Conservation (phyloP, 2,113 vertebrate species). For the Notiomystis cincta region DNA sequence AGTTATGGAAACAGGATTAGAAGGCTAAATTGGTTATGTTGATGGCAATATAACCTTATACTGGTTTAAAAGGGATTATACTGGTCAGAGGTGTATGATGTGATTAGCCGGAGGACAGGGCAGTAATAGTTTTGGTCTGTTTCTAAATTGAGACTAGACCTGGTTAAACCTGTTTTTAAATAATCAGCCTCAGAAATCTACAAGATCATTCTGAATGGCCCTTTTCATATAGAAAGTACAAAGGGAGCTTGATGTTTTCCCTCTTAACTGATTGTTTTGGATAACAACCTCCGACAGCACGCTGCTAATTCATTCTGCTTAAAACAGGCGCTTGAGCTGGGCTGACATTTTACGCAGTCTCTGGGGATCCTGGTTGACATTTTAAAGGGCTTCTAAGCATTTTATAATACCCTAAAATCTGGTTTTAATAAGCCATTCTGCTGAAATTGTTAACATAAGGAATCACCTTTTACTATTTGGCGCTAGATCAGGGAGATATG, state of each 20-base stretch:
- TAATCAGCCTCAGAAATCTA: conserved; percentile 63
- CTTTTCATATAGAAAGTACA: conserved; percentile 73
- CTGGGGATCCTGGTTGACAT: conserved; percentile 96
- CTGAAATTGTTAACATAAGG: conserved; percentile 90
- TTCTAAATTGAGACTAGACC: conserved; percentile 41
- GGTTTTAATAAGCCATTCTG: conserved; percentile 95
- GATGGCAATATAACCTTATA: conserved; percentile 38
- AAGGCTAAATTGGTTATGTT: conserved; percentile 52
- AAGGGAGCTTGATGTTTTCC: conserved; percentile 74
- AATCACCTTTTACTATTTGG: conserved; percentile 85
- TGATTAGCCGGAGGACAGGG: conserved; percentile 38
- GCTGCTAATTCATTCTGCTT: conserved; percentile 97
- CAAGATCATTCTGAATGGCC: conserved; percentile 67
- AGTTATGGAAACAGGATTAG: conserved; percentile 55
- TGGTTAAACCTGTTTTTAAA: conserved; percentile 57
- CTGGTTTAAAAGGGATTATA: conserved; percentile 51
- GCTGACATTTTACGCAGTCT: conserved; percentile 96
- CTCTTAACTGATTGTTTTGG: conserved; percentile 91
- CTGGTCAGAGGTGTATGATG: conserved; percentile 53
- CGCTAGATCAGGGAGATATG: conserved; percentile 75
- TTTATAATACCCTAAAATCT: conserved; percentile 98
- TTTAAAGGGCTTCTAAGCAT: conserved; percentile 99
- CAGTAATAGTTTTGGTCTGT: conserved; percentile 60
- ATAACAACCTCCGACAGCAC: conserved; percentile 87
- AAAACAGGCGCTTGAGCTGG: conserved; percentile 91